Evolutionary conservation across 2,888 invertebrate species (phyloP), one percentile per base, ranked within the genome.

Genomic region (Rhingia rostrata): DNA sequence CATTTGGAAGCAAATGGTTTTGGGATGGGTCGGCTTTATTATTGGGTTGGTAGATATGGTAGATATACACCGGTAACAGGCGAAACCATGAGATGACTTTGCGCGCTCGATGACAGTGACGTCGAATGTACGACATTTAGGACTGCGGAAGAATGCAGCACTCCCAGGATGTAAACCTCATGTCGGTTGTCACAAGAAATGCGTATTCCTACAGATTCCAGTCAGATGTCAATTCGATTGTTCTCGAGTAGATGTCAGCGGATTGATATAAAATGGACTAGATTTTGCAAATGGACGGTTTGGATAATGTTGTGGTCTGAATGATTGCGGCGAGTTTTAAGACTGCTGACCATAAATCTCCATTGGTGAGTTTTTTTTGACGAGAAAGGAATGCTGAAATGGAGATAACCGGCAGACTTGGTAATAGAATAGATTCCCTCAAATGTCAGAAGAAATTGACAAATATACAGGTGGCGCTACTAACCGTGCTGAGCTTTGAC

Each of bases 151-250:
- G 41, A 53, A 30, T 60, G 32, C 43, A 54, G 53, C 9, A 12
- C 45, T 66, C 54, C 9, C 49, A 69, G 53, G 67, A 74, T 66
- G 75, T 60, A 37, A n/a, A 6, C 61, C 53, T 47, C 60, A 54
- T 69, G 67, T 69, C 45, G 43, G 45, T 51, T 66, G 66, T 53
- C 77, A 67, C 45, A 69, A 77, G 69, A 69, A 67, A 77, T 69
- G 53, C 61, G 61, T 43, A 58, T 10, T 64, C 33, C 64, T 64
- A 64, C 12, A 58, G 51, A 75, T 43, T 51, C 51, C 41, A 60
- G 64, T 51, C 63, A 41, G 37, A 43, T 35, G 51, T 66, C 74
- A 66, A 12, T 70, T 51, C 14, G 33, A 49, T 39, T 47, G 58
- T 33, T 58, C 9, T 32, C 22, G 54, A 41, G 58, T 63, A 35